These are phyloP conservation scores for Panorpa germanica DNA, from an alignment of 2,888 invertebrate genomes.

Conservation along the genomic window DNA sequence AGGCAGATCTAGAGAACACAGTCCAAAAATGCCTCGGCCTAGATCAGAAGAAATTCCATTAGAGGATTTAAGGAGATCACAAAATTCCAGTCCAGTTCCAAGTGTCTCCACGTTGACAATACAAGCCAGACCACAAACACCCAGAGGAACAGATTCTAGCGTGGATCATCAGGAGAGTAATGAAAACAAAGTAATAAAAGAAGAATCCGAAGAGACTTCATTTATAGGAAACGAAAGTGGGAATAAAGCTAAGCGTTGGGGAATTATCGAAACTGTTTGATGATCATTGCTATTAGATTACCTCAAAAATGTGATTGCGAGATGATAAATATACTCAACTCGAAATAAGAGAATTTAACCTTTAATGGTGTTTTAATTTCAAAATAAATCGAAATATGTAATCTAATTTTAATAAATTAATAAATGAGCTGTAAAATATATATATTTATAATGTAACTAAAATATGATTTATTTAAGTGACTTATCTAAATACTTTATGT, in stretches of 20 bases:
- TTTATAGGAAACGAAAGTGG: constrained; percentile 44
- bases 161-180: constrained; percentile 13
- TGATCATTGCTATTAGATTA: constrained; percentile 19
- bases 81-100: constrained; percentile 26
- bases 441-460: no score
- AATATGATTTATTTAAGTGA: no score
- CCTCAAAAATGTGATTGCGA: no score
- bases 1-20: constrained; percentile 45
- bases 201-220: constrained; percentile 56
- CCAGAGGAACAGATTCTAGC: constrained; percentile 6
- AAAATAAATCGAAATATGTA: no score
- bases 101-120: constrained; percentile 17
- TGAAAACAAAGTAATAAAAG: constrained; percentile 16
- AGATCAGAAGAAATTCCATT: constrained; percentile 66
- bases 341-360: no score
- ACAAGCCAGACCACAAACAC: constrained; percentile 11
- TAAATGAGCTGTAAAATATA: no score
- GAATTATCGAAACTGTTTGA: constrained; percentile 42
- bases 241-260: constrained; percentile 32
- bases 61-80: constrained; percentile 49
- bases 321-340: no score
- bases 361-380: no score
- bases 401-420: no score
- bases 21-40: constrained; percentile 51
- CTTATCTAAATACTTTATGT: no score